Conservation (phyloP, 1,140 invertebrate genomes). For the Sarcophaga bullata region DNA sequence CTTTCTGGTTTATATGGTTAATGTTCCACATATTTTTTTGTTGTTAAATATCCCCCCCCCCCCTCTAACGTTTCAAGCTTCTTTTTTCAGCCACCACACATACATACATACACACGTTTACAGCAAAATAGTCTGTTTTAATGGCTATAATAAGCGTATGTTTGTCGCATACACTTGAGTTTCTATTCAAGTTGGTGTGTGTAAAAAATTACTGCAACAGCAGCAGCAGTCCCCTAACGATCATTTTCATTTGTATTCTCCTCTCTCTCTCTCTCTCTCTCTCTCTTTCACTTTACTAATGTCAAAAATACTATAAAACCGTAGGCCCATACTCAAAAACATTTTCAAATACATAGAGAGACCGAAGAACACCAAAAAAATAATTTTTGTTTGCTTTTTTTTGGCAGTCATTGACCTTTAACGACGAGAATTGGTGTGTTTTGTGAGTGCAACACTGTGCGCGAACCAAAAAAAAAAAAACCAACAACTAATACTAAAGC, state of each 20-base stretch:
- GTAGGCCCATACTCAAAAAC: neutral
- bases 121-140: no score
- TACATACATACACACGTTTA: no score
- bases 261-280: neutral
- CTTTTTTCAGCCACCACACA: no score
- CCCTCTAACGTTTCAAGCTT: no score
- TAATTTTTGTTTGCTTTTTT: neutral
- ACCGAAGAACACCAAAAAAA: neutral
- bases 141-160: no score
- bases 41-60: no score
- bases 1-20: no score
- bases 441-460: neutral
- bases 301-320: neutral
- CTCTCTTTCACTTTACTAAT: neutral
- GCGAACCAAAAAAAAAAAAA: neutral
- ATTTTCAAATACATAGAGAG: neutral
- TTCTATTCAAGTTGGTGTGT: no score
- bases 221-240: neutral
- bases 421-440: neutral
- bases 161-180: no score
- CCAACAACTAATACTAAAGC: neutral
- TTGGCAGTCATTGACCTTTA: conserved; percentile 9
- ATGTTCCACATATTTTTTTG: no score
- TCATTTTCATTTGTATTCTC: neutral
- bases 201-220: no score